A percentile compares a stretch with the other conserved stretches of the same genome.
Evolutionary conservation across 2,113 vertebrate species (phyloP).

Genomic region (Elachura formosa): DNA sequence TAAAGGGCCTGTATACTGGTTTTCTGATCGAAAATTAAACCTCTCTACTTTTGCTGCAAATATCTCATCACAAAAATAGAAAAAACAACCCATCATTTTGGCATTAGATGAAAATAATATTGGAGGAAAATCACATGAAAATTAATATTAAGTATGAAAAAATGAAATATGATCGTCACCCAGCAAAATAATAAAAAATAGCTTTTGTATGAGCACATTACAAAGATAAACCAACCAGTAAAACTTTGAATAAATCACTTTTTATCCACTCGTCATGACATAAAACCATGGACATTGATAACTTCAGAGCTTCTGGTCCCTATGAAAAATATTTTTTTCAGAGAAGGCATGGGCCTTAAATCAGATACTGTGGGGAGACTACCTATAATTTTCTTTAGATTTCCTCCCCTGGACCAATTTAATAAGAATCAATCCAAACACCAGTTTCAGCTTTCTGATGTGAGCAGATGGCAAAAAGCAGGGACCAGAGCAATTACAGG

Average conservation of each 20-base stretch:
- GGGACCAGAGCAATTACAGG: background rate
- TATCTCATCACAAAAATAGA: slow-evolving; percentile 44
- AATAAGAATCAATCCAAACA: slow-evolving; percentile 38
- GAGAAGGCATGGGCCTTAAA: slow-evolving; percentile 11
- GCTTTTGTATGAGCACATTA: slow-evolving; percentile 37
- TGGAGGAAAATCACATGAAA: slow-evolving; percentile 32
- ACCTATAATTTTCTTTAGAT: slow-evolving; percentile 4
- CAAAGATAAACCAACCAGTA: slow-evolving; percentile 24
- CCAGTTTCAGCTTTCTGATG: slow-evolving; percentile 37
- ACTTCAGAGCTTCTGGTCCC: slow-evolving; percentile 18
- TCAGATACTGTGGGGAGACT: background rate
- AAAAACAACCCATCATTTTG: slow-evolving; percentile 62
- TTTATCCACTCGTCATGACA: slow-evolving; percentile 40
- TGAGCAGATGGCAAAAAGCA: slow-evolving; percentile 29
- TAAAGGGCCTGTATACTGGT: background rate
- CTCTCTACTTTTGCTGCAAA: slow-evolving; percentile 21
- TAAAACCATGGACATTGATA: background rate
- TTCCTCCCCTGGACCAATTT: background rate
- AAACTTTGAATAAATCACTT: slow-evolving; percentile 61
- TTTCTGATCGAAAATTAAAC: slow-evolving; percentile 53
- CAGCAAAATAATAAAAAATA: slow-evolving; percentile 54
- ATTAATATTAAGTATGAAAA: slow-evolving; percentile 61
- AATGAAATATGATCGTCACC: slow-evolving; percentile 57
- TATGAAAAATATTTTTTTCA: slow-evolving; percentile 37
- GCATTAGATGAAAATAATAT: slow-evolving; percentile 52